Percentiles rank a stretch among this genome's conserved stretches.
Conservation (phyloP, 2,888 invertebrate genomes). For the Caenorhabditis sp. region DNA sequence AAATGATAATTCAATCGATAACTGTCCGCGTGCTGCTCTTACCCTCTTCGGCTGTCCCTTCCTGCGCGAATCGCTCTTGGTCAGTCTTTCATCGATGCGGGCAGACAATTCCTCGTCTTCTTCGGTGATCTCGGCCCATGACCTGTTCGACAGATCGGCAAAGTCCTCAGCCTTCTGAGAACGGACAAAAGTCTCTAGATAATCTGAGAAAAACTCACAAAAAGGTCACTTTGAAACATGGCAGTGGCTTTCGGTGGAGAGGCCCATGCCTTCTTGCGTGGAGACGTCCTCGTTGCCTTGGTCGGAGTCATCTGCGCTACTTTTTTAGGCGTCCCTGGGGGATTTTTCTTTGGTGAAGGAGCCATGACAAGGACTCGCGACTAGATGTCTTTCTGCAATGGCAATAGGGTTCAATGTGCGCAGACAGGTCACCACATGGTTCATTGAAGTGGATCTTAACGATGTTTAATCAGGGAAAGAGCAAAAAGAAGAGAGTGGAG, state of each 20-base stretch:
- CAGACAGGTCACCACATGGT: too few relatives aligned
- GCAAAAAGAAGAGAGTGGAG: background rate
- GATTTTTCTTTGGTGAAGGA: conserved; percentile 46
- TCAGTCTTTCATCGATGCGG: conserved; percentile 25
- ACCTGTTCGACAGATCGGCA: conserved; percentile 62
- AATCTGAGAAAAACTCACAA: conserved; percentile 40
- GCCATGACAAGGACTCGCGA: conserved; percentile 26
- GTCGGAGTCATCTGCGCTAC: conserved; percentile 49
- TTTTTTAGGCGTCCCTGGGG: conserved; percentile 44
- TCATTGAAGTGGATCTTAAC: too few relatives aligned
- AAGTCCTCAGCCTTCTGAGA: conserved; percentile 60
- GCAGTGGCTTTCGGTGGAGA: conserved; percentile 56
- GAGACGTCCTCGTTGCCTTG: conserved; percentile 61
- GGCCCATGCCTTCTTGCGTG: conserved; percentile 69
- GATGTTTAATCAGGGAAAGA: too few relatives aligned
- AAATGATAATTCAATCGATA: background rate
- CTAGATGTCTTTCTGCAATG: conserved; percentile 4
- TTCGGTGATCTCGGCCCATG: conserved; percentile 69
- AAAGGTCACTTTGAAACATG: conserved; percentile 42
- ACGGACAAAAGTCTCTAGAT: too few relatives aligned
- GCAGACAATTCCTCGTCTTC: conserved; percentile 51
- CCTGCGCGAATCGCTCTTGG: conserved; percentile 57
- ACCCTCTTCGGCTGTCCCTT: conserved; percentile 56
- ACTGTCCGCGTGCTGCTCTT: background rate
- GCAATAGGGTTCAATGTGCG: background rate